These are phyloP conservation scores for Streptopelia turtur DNA, from an alignment of 2,797 vertebrate genomes.

Conservation along the genomic window DNA sequence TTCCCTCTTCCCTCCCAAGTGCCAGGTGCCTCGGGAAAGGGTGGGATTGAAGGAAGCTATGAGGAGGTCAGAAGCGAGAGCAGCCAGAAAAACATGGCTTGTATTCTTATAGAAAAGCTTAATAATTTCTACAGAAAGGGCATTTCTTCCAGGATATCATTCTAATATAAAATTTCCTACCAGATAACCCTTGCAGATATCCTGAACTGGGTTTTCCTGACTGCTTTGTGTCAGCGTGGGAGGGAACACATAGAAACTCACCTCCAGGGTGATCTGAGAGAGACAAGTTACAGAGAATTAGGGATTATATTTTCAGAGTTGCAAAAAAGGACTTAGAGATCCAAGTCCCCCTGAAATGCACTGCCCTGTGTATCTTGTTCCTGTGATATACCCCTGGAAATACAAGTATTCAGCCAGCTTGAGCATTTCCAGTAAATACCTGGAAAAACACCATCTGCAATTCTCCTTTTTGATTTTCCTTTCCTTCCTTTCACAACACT, in stretches of 20 bases:
- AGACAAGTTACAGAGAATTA: neutral
- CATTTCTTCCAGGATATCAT: slow-evolving; percentile 47
- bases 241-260: slow-evolving; percentile 1
- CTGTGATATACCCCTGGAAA: neutral
- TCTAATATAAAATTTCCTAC: slow-evolving; percentile 51
- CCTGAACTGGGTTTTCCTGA: slow-evolving; percentile 40
- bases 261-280: neutral
- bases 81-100: neutral
- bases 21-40: neutral
- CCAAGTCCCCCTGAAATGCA: neutral
- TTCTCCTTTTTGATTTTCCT: slow-evolving; percentile 19
- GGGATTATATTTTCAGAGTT: neutral
- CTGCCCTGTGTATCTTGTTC: neutral
- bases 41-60: neutral
- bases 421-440: slow-evolving; percentile 11
- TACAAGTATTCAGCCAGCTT: neutral
- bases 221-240: neutral
- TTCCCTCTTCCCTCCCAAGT: neutral
- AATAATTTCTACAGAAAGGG: slow-evolving; percentile 2
- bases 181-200: slow-evolving; percentile 40
- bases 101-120: neutral
- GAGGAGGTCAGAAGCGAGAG: neutral
- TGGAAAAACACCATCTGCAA: slow-evolving; percentile 15
- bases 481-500: neutral
- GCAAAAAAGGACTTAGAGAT: neutral